These are phyloP conservation scores for Himalopsyche anomala DNA, from an alignment of 2,888 invertebrate species.

Conservation along the genomic window DNA sequence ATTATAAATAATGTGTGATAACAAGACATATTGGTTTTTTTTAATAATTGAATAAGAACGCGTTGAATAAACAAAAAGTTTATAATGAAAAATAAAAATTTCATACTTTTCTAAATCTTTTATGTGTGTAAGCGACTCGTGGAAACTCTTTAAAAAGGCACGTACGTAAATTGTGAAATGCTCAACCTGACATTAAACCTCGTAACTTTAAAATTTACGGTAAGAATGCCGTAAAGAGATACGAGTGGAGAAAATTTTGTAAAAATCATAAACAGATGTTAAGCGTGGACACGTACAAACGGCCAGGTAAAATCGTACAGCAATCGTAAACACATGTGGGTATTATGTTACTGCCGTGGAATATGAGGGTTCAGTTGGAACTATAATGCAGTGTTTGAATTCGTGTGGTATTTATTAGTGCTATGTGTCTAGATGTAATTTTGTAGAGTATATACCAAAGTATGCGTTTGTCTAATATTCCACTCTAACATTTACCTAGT, in stretches of 20 bases:
- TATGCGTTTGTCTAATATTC: not conserved
- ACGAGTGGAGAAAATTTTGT: not conserved
- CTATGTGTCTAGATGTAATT: not conserved
- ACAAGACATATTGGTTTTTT: too few relatives aligned
- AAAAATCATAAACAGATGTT: slow-evolving; percentile 34
- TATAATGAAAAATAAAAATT: too few relatives aligned
- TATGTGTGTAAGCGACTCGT: not conserved
- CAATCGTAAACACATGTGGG: slow-evolving; percentile 26
- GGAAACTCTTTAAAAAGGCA: not conserved
- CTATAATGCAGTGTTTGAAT: slow-evolving; percentile 3
- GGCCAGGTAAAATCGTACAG: slow-evolving; percentile 21
- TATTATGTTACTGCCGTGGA: slow-evolving; percentile 18
- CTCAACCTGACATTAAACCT: not conserved
- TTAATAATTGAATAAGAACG: too few relatives aligned
- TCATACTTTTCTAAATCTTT: not conserved
- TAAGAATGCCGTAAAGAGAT: slow-evolving; percentile 18
- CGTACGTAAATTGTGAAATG: slow-evolving; percentile 11
- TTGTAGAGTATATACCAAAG: not conserved
- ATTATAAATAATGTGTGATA: too few relatives aligned
- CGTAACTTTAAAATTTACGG: slow-evolving; percentile 13
- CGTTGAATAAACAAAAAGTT: too few relatives aligned
- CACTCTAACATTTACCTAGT: too few relatives aligned
- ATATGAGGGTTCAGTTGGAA: slow-evolving; percentile 12
- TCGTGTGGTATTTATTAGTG: not conserved
- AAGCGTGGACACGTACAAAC: slow-evolving; percentile 6